These are phyloP conservation scores for Meghimatium bilineatum DNA, from an alignment of 2,888 invertebrate genomes.

Conservation along the genomic window DNA sequence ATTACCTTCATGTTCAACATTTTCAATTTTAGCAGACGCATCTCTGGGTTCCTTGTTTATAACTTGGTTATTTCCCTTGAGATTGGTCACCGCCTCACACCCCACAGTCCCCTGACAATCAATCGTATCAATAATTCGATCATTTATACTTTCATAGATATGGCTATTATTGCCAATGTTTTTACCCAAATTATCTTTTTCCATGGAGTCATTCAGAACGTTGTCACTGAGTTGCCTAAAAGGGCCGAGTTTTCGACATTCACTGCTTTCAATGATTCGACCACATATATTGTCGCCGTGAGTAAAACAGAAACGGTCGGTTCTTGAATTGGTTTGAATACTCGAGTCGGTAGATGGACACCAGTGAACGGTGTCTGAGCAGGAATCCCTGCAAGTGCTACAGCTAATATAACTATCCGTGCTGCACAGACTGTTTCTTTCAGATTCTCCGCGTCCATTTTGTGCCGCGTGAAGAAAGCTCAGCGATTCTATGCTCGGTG, in stretches of 20 bases:
- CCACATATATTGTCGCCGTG: neutral
- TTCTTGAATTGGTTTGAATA: conserved; percentile 2
- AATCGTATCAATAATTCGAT: too few species aligned
- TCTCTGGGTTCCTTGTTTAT: neutral
- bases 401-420: conserved; percentile 37
- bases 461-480: conserved; percentile 3
- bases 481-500: conserved; percentile 42
- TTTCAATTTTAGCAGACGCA: neutral
- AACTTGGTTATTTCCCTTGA: too few species aligned
- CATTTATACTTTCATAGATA: neutral
- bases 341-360: conserved; percentile 22
- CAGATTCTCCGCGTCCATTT: neutral
- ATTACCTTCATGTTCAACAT: neutral
- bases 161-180: neutral
- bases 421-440: conserved; percentile 6
- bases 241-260: conserved; percentile 9
- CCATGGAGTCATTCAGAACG: neutral
- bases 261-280: conserved; percentile 3
- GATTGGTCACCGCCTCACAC: neutral
- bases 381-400: conserved; percentile 30
- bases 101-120: neutral
- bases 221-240: neutral
- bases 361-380: conserved; percentile 28
- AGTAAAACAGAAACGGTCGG: neutral
- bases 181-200: too few species aligned